Conservation (phyloP, 2,113 vertebrate species). For the Gavialis gangeticus region DNA sequence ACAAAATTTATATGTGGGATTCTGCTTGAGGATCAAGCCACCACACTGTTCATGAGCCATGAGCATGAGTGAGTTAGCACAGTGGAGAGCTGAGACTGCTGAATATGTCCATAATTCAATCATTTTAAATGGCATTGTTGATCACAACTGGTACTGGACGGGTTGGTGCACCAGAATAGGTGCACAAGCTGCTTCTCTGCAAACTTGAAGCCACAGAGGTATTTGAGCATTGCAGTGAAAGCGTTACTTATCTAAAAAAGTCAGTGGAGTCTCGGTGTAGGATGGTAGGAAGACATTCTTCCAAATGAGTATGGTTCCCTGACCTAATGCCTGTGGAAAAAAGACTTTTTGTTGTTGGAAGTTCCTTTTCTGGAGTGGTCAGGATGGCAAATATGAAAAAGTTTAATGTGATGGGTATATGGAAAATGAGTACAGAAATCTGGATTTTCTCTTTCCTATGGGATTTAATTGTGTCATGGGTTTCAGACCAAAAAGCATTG, state of each 20-base stretch:
- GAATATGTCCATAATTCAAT: background rate
- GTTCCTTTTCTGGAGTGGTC: background rate
- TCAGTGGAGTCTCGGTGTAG: background rate
- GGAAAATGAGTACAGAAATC: background rate
- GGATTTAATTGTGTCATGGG: background rate
- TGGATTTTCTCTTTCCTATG: fast-evolving
- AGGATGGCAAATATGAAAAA: slow-evolving; percentile 30
- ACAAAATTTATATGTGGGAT: background rate
- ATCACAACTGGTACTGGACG: background rate
- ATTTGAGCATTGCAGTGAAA: background rate
- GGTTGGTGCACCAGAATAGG: background rate
- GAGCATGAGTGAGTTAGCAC: background rate
- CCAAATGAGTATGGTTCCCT: background rate
- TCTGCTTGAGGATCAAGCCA: background rate
- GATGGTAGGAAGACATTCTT: background rate
- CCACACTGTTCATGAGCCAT: no score
- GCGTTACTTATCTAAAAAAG: background rate
- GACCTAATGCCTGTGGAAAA: background rate
- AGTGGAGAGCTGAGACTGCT: background rate
- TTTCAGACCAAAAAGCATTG: background rate
- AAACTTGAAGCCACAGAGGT: background rate
- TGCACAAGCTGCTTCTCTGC: background rate
- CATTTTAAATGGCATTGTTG: background rate
- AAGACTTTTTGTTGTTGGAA: background rate
- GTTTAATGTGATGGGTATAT: background rate